These are phyloP conservation scores for Dascillus cervinus DNA, from an alignment of 2,888 invertebrate genomes.

Conservation along the genomic window DNA sequence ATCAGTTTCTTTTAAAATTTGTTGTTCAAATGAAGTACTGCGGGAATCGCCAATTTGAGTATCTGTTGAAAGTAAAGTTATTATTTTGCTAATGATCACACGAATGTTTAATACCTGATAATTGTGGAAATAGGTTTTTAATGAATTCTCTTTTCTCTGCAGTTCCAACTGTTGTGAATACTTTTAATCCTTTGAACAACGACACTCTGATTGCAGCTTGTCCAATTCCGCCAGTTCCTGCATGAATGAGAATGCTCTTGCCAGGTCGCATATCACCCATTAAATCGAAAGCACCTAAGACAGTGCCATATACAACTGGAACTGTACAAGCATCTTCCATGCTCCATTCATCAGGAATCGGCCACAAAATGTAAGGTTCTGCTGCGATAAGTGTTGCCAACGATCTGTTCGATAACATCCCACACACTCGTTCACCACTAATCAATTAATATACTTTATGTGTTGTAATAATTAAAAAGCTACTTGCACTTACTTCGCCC, in stretches of 20 bases:
- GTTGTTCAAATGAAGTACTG: constrained; percentile 79
- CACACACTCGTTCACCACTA: no score
- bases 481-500: no score
- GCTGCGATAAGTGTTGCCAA: no score
- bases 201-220: constrained; percentile 71
- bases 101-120: constrained; percentile 24
- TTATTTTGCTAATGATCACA: no score
- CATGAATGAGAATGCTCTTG: no score
- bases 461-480: no score
- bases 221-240: constrained; percentile 66
- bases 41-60: constrained; percentile 80
- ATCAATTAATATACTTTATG: no score
- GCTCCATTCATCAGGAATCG: no score
- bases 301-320: constrained; percentile 61
- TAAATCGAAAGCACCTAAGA: constrained; percentile 45
- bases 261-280: no score
- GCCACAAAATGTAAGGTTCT: no score
- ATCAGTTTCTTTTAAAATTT: constrained; percentile 68
- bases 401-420: no score
- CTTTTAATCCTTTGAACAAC: constrained; percentile 54
- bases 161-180: constrained; percentile 65
- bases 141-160: constrained; percentile 58
- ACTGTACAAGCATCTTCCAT: constrained; percentile 69
- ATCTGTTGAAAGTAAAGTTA: constrained; percentile 62
- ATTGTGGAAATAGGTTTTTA: constrained; percentile 45